Evolutionary conservation across 2,797 vertebrate genomes (phyloP), one percentile per base, ranked within the genome.

Genomic region (Gadopsis marmoratus): DNA sequence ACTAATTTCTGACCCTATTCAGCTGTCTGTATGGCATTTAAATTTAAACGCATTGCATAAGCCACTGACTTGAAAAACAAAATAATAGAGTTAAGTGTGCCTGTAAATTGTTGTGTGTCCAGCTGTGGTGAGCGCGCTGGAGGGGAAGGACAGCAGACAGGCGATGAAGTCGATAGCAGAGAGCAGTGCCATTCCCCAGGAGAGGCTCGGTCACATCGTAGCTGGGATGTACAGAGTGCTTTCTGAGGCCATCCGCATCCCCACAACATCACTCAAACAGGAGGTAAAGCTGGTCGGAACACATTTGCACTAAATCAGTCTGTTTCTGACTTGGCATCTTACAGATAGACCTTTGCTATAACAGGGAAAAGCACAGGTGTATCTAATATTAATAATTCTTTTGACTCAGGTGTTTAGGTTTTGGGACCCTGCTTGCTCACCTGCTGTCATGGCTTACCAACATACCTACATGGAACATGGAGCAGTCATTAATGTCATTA

Each of bases 201-300:
- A 97, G 10, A 93, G 93, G 62, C 94, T 97, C 62, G 90, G 93
- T 71, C 90, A 95, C 84, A 92, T 96, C 47, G 84, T 97, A 33
- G 94, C 96, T 48, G 97, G 95, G 81, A 95, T 97, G 91, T 94
- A 96, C 83, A 91, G 93, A 11, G 81, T 98, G 4, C 92, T 97
- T 33, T 95, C 86, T n/a, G 96, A 96, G 82, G 95, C 96, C 0
- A 10, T 97, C 84, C 95, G 96, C 71, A 92, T 97, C n/a, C 96
- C 96, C 0, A 47, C 88, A 8, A 73, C 95, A 0, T 95, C 95
- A 31, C 94, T 97, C 0, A 97, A 96, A 86, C 95, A 95, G 83
- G 96, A 97, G 90, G 95, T 96, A 84, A 84, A 90, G 93, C 85
- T 35, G 31, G 0, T 6, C 50, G 59, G 10, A 39, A 26, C 51